Conservation (phyloP, 2,888 invertebrate species). For the Eupelmus urozonus region DNA sequence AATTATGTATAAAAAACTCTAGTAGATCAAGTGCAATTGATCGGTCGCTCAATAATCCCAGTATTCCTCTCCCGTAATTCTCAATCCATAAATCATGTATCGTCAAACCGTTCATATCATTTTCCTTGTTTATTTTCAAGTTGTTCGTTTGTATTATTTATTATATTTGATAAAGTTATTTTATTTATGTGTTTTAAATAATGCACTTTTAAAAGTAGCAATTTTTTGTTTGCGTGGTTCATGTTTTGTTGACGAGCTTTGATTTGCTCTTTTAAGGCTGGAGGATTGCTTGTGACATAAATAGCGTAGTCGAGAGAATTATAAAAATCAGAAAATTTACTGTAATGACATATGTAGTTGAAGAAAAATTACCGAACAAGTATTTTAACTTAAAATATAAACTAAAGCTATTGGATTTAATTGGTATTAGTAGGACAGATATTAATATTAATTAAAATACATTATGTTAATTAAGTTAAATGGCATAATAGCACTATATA, state of each 20-base stretch:
- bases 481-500: no score
- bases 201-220: neutral
- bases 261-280: conserved; percentile 31
- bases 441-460: no score
- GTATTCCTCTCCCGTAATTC: neutral
- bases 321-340: neutral
- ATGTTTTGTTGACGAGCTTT: conserved; percentile 13
- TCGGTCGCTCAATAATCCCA: conserved; percentile 16
- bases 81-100: neutral
- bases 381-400: no score
- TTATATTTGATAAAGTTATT: neutral
- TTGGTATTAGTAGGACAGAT: no score
- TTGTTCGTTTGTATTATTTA: conserved; percentile 10
- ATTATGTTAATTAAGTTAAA: no score
- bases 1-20: neutral
- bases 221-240: conserved; percentile 24
- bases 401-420: no score
- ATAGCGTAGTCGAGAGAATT: neutral
- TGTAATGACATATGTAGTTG: no score
- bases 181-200: conserved; percentile 11
- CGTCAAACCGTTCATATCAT: conserved; percentile 6
- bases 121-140: neutral
- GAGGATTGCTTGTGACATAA: conserved; percentile 30
- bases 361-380: no score
- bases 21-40: conserved; percentile 16